Conservation (phyloP, 2,888 invertebrate genomes). For the Piscicola geometra region DNA sequence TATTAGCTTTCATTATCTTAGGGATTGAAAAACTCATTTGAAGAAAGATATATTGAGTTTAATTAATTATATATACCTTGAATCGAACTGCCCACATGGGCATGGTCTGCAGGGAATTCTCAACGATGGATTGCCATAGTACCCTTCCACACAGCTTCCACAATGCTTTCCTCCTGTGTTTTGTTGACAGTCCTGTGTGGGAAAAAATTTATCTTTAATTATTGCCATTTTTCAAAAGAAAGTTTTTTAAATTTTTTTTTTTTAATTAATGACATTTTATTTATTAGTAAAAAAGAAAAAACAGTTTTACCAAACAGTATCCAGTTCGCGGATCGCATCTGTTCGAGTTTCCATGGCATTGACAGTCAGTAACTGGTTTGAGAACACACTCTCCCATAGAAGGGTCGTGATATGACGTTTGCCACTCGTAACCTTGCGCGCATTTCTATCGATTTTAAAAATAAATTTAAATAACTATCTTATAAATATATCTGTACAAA, state of each 20-base stretch:
- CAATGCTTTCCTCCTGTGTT: not conserved
- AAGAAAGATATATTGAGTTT: not conserved
- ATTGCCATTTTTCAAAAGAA: not conserved
- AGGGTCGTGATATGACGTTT: not conserved
- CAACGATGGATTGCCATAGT: conserved; percentile 10
- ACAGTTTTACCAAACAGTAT: conserved; percentile 2
- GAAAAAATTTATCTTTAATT: too few species aligned
- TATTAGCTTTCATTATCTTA: not conserved
- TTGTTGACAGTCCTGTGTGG: conserved; percentile 1
- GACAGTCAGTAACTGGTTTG: not conserved
- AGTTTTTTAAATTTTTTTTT: too few species aligned
- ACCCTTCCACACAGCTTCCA: not conserved
- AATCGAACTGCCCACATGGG: not conserved
- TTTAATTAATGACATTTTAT: not conserved
- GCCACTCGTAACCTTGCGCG: not conserved
- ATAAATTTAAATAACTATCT: not conserved
- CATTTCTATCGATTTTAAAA: not conserved
- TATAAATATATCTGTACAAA: not conserved
- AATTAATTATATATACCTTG: not conserved
- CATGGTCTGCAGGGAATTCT: not conserved
- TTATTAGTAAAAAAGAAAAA: too few species aligned
- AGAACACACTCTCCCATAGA: not conserved
- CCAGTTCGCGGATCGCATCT: not conserved
- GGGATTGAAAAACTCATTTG: too few species aligned
- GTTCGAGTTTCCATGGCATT: not conserved